Evolutionary conservation across 2,888 invertebrate genomes (phyloP).

Genomic region (Euzophera pinguis): DNA sequence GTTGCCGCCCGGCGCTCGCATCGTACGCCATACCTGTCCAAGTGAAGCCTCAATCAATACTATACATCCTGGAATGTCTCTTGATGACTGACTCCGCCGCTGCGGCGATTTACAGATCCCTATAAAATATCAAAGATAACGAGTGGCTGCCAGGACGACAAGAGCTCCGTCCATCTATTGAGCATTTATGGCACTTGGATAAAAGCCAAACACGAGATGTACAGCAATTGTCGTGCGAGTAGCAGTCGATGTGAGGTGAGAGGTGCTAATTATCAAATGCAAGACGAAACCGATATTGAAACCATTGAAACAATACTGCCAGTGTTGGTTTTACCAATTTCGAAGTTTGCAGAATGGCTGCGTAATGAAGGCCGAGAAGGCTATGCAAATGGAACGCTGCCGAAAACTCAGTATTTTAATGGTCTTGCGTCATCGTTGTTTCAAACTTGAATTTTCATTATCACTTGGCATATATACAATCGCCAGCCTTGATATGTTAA

Average conservation of each 20-base stretch:
- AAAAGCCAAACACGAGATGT: constrained; percentile 55
- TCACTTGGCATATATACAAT: constrained; percentile 75
- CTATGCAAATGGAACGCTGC: constrained; percentile 75
- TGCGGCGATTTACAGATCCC: constrained; percentile 76
- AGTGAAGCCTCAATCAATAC: constrained; percentile 31
- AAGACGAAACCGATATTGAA: constrained; percentile 75
- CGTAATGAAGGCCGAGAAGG: constrained; percentile 74
- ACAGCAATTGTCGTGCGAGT: constrained; percentile 47
- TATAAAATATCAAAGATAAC: constrained; percentile 79
- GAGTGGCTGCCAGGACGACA: constrained; percentile 59
- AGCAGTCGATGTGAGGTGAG: constrained; percentile 44
- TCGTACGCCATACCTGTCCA: constrained; percentile 25
- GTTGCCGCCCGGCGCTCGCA: constrained; percentile 41
- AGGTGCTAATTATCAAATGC: constrained; percentile 79
- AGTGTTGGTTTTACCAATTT: constrained; percentile 75
- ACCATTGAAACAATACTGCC: constrained; percentile 76
- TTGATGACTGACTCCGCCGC: constrained; percentile 71
- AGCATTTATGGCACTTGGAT: constrained; percentile 72
- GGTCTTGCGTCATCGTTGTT: constrained; percentile 76
- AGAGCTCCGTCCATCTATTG: constrained; percentile 61
- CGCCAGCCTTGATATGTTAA: constrained; percentile 76
- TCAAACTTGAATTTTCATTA: constrained; percentile 80
- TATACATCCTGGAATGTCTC: constrained; percentile 62
- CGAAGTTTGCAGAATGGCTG: constrained; percentile 76
- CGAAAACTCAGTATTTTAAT: constrained; percentile 77